A percentile compares a stretch with the other conserved stretches of the same genome.
Conservation (phyloP, 53 echinoderm and acorn worm species). For the Luidia sarsii region DNA sequence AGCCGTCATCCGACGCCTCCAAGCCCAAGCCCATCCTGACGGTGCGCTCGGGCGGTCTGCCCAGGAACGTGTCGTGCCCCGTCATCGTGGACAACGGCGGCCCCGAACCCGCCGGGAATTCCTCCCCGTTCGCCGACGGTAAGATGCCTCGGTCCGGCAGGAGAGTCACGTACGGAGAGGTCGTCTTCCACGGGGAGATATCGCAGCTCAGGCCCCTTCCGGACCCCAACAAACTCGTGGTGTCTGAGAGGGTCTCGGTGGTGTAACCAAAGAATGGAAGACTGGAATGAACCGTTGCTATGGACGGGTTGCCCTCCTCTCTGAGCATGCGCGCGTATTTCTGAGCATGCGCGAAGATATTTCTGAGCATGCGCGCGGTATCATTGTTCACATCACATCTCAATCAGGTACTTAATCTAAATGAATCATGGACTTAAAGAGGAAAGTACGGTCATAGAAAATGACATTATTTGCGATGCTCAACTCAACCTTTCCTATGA, state of each 20-base stretch:
- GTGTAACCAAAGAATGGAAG: conserved; percentile 4
- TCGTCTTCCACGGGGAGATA: conserved; percentile 42
- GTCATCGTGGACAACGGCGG: not conserved
- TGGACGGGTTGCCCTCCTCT: too few relatives aligned
- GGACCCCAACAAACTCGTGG: not conserved
- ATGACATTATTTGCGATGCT: too few relatives aligned
- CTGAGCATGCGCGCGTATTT: too few relatives aligned
- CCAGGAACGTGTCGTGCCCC: conserved; percentile 34
- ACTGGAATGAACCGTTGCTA: too few relatives aligned
- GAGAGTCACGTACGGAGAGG: conserved; percentile 42
- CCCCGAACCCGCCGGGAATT: not conserved
- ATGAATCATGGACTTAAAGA: too few relatives aligned
- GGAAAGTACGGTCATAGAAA: too few relatives aligned
- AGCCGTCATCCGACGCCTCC: not conserved
- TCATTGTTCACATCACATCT: too few relatives aligned
- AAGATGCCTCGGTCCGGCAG: conserved; percentile 21
- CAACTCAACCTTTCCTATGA: too few relatives aligned
- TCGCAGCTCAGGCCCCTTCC: conserved; percentile 26
- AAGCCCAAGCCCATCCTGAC: conserved; percentile 30
- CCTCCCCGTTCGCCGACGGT: not conserved
- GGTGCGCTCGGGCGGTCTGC: not conserved
- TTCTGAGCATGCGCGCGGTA: too few relatives aligned
- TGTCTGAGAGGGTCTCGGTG: conserved; percentile 25
- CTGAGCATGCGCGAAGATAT: too few relatives aligned
- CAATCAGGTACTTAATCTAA: too few relatives aligned